phyloP scores from a whole-genome alignment of 2,888 invertebrate genomes.

The Bombylius discolor region DNA sequence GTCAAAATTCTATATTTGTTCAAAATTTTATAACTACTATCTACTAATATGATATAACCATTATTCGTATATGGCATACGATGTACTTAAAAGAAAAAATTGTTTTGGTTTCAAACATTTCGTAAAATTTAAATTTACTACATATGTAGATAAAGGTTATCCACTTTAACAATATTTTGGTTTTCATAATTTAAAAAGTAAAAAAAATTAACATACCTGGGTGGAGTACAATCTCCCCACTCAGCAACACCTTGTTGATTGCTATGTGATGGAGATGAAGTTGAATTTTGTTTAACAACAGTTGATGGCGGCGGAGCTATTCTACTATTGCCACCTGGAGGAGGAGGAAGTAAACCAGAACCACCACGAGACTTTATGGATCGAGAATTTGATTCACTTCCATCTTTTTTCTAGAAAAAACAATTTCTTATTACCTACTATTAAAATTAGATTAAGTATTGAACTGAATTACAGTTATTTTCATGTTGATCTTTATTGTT shows the following conservation, averaged over 20 bases:
- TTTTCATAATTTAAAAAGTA: no score
- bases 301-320: slow-evolving; percentile 66
- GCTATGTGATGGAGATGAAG: slow-evolving; percentile 60
- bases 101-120: no score
- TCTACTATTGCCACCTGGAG: slow-evolving; percentile 54
- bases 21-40: no score
- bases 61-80: no score
- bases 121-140: no score
- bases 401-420: slow-evolving; percentile 68
- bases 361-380: slow-evolving; percentile 50
- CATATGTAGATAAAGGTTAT: no score
- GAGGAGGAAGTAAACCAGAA: slow-evolving; percentile 65
- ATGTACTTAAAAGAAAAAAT: no score
- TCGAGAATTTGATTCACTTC: slow-evolving; percentile 52
- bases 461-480: slow-evolving; percentile 58
- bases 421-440: neutral
- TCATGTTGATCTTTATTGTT: slow-evolving; percentile 98
- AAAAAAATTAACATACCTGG: slow-evolving; percentile 39
- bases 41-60: no score
- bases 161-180: no score
- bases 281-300: slow-evolving; percentile 29
- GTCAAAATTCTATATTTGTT: no score
- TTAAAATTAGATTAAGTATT: neutral
- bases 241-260: slow-evolving; percentile 46
- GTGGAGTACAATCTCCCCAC: slow-evolving; percentile 72